Conservation (phyloP, 2,797 vertebrate species). For the Furcifer pardalis region DNA sequence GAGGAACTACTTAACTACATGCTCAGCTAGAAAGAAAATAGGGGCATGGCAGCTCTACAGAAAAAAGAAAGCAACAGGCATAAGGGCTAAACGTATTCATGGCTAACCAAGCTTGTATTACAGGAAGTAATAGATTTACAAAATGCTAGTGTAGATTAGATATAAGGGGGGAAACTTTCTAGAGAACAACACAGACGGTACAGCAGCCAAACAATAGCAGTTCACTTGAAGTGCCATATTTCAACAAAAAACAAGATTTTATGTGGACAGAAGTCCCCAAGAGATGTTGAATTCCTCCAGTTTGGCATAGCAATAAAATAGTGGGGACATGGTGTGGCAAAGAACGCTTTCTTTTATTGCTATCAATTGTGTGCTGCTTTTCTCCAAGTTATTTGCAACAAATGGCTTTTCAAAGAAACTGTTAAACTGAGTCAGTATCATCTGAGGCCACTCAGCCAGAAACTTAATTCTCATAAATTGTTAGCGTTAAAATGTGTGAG, state of each 20-base stretch:
- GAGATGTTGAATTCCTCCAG: neutral
- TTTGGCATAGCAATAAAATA: neutral
- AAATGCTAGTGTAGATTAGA: conserved; percentile 39
- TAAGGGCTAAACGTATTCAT: conserved; percentile 21
- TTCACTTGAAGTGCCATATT: conserved; percentile 42
- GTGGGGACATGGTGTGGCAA: neutral
- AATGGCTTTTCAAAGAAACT: neutral
- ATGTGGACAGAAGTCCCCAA: conserved; percentile 52
- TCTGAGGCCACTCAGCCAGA: neutral
- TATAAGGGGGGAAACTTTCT: conserved; percentile 46
- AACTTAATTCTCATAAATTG: too few relatives aligned
- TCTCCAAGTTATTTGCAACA: neutral
- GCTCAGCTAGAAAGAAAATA: neutral
- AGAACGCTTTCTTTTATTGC: neutral
- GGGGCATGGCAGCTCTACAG: neutral
- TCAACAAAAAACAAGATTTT: conserved; percentile 56
- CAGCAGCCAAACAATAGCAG: conserved; percentile 39
- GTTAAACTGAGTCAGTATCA: neutral
- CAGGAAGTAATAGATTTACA: conserved; percentile 52
- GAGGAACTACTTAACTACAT: neutral
- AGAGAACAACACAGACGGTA: conserved; percentile 54
- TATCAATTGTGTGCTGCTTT: neutral
- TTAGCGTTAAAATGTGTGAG: neutral
- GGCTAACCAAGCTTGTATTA: conserved; percentile 9
- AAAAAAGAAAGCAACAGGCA: conserved; percentile 15